Evolutionary conservation across 2,797 vertebrate genomes (phyloP), one percentile per base, ranked within the genome.

Genomic region (Diplodus sargus): DNA sequence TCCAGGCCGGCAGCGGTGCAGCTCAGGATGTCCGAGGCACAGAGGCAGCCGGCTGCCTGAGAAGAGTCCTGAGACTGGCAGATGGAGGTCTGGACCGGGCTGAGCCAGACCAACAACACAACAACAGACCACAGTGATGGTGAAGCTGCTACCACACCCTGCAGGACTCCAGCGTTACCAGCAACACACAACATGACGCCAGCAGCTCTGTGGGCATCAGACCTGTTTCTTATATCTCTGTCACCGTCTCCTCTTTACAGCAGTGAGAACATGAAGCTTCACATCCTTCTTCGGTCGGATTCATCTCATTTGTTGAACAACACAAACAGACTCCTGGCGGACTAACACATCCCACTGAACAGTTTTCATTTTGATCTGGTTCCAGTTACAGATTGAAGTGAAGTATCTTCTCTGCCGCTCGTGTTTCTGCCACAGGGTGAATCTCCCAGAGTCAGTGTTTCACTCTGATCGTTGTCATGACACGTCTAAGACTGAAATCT

Each of bases 1-100:
- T 87, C 87, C 67, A 99, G 92, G 25, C 54, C 91, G 13, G 85
- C 85, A 22, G 84, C 95, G 2, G 94, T 92, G 76, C 98, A 99
- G 93, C 96, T 99, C 74, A 99, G 91, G 78, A 99, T 94, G 86
- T 99, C 97, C 0, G 97, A 95, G 16, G 97, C 94, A 56, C 96
- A 97, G 74, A 98, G 87, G 57, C 98, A 99, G 3, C 9, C 63
- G 0, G 4, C 53, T 43, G 25, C 47, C 49, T 25, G 42, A 25
- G 60, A 4, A 20, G 79, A 30, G 51, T 7, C 61, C 3, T 58
- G 79, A 0, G 61, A 0, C 11, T 92, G 94, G 85, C 97, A 96
- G 76, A 76, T 22, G 20, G 13, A 48, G 13, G 76, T 66, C 14
- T 42, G 64, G 30, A 52, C 61, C 0, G 58, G 70, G 12, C 43